Evolutionary conservation across 1,140 invertebrate species (phyloP).

Genomic region (Drosophila melanica): DNA sequence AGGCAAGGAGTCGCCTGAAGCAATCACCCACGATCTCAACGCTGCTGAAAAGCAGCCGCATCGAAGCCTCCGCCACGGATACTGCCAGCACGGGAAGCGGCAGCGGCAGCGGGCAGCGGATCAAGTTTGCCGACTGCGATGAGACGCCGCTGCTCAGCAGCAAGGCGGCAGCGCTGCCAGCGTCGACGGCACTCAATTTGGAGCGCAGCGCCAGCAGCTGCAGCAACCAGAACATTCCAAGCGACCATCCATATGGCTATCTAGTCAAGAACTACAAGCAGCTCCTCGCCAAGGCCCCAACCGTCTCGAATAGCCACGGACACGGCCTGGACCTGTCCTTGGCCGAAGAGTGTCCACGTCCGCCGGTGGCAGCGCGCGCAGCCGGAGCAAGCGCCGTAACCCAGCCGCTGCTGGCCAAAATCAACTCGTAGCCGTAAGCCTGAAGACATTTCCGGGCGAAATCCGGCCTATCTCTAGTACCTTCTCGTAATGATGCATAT

Average conservation of each 20-base stretch:
- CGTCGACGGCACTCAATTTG: slow-evolving; percentile 15
- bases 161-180: slow-evolving; percentile 10
- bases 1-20: slow-evolving; percentile 46
- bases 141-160: slow-evolving; percentile 49
- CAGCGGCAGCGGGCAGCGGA: slow-evolving; percentile 58
- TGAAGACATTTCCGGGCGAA: slow-evolving; percentile 18
- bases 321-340: slow-evolving; percentile 20
- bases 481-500: slow-evolving; percentile 63
- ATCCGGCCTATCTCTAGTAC: slow-evolving; percentile 24
- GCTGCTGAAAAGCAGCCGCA: slow-evolving; percentile 53
- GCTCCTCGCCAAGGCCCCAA: slow-evolving; percentile 34
- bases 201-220: slow-evolving; percentile 47
- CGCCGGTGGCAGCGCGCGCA: slow-evolving; percentile 32
- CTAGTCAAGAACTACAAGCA: slow-evolving; percentile 71
- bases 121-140: slow-evolving; percentile 66
- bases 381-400: slow-evolving; percentile 52
- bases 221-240: slow-evolving; percentile 65
- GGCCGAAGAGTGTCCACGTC: slow-evolving; percentile 53
- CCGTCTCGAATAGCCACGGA: slow-evolving; percentile 44
- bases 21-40: slow-evolving; percentile 79
- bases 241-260: slow-evolving; percentile 57
- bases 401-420: slow-evolving; percentile 77
- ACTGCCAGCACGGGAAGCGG: slow-evolving; percentile 45
- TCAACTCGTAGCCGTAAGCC: slow-evolving; percentile 72
- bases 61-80: slow-evolving; percentile 40